Evolutionary conservation across 2,797 vertebrate genomes (phyloP).

Genomic region (Sebastes itinus): DNA sequence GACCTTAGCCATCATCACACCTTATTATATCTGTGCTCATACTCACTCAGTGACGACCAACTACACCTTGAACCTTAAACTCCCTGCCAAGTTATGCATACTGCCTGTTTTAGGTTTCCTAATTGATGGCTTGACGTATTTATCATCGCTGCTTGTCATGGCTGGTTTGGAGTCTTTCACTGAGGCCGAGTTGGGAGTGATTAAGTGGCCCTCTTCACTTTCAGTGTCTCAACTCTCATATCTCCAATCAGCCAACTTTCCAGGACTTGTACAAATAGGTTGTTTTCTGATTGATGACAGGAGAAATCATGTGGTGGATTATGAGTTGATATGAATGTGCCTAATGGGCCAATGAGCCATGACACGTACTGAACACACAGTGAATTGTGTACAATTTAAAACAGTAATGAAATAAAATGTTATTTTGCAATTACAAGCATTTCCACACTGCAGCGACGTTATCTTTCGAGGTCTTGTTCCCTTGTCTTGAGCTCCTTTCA

Average conservation of each 20-base stretch:
- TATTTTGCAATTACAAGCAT: neutral
- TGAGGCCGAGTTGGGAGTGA: conserved; percentile 40
- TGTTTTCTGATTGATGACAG: conserved; percentile 17
- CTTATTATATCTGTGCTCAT: conserved; percentile 37
- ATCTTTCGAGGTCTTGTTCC: conserved; percentile 44
- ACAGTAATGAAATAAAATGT: neutral
- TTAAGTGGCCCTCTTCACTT: conserved; percentile 71
- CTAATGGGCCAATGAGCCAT: neutral
- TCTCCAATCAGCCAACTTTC: conserved; percentile 8
- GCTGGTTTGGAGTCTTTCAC: conserved; percentile 47
- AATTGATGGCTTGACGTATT: conserved; percentile 61
- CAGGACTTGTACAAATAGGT: neutral
- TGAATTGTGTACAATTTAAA: neutral
- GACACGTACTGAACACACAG: neutral
- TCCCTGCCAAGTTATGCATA: conserved; percentile 31
- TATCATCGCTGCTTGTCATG: conserved; percentile 45
- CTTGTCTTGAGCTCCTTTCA: conserved; percentile 67
- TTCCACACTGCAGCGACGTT: neutral
- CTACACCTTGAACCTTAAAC: conserved; percentile 33
- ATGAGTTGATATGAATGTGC: neutral
- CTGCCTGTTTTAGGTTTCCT: conserved; percentile 48
- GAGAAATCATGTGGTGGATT: neutral
- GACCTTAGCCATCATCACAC: conserved; percentile 35
- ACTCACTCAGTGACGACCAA: neutral
- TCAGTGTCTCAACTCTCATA: conserved; percentile 41